Percentiles rank a stretch among this genome's conserved stretches.
Evolutionary conservation across 2,113 vertebrate genomes (phyloP).

Genomic region (Vanacampus margaritifer): DNA sequence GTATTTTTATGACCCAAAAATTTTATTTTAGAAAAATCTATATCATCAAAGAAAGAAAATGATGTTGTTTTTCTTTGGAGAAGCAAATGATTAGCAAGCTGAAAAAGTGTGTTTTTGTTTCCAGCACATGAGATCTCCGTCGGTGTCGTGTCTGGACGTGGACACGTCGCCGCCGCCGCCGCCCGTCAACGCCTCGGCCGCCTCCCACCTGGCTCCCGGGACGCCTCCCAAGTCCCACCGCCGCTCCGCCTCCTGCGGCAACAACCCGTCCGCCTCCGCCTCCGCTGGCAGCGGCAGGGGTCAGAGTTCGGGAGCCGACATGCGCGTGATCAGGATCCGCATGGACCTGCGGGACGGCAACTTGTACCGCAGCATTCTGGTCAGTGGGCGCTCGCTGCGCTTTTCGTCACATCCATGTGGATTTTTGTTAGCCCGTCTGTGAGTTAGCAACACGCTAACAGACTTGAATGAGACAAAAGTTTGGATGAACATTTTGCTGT

Average conservation of each 20-base stretch:
- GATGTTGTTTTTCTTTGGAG: no score
- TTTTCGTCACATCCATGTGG: no score
- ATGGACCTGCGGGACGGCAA: slow-evolving; percentile 86
- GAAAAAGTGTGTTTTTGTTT: slow-evolving; percentile 9
- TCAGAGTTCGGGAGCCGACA: slow-evolving; percentile 67
- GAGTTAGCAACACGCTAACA: no score
- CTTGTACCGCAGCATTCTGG: slow-evolving; percentile 89
- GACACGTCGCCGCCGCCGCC: slow-evolving; percentile 53
- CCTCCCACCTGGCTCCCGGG: slow-evolving; percentile 61
- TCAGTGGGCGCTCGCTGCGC: slow-evolving; percentile 37
- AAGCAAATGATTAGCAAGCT: no score
- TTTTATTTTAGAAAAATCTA: no score
- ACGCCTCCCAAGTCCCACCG: slow-evolving; percentile 79
- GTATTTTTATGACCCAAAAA: no score
- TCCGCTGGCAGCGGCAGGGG: slow-evolving; percentile 16
- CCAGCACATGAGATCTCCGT: slow-evolving; percentile 85
- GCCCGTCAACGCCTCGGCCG: slow-evolving; percentile 56
- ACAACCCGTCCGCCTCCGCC: slow-evolving; percentile 49
- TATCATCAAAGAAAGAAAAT: no score
- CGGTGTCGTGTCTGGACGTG: slow-evolving; percentile 83
- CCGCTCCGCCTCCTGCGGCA: slow-evolving; percentile 89
- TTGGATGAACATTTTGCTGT: no score
- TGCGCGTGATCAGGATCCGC: slow-evolving; percentile 82
- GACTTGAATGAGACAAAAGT: no score
- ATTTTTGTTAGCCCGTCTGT: no score